Evolutionary conservation across 2,113 vertebrate species (phyloP), one percentile per base, ranked within the genome.

Genomic region (Dromiciops gliroides): DNA sequence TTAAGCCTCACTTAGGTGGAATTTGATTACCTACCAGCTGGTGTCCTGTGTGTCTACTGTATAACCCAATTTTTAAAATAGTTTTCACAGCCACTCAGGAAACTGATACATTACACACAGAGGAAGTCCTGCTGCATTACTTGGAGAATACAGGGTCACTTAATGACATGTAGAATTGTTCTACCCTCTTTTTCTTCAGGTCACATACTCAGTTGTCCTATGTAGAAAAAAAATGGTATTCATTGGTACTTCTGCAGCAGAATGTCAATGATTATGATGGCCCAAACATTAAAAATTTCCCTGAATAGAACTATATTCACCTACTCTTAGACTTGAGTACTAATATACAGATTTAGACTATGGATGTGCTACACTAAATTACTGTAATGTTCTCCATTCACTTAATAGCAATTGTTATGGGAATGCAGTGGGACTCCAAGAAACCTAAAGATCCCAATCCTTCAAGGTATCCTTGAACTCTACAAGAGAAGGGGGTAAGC

Each of bases 41-140:
- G 37, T 0, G 56, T 12, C 9, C 52, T 47, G 10, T 91, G 16
- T 26, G 48, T 92, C 91, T 24, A 52, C 37, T 44, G 89, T 23
- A 48, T 90, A 67, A 37, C 14, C 53, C 51, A 89, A 48, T 94
- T 56, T 83, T 89, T 23, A 48, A 2, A 25, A 37, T 89, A 95
- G n/a, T 67, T 94, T 48, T 50, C 91, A 47, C 90, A 93, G 37
- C 56, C 26, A 92, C 47, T 90, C n/a, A 92, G 52, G 9, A 93
- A 83, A 49, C 24, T n/a, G 25, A 88, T 50, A 2, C 31, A 11
- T 47, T n/a, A 90, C 23, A 4, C 93, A 94, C 0, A 90, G 47
- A 75, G 37, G 9, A 19, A 1, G 1, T 5, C 4, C 37, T n/a
- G 5, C 5, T 75, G 5, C 16, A n/a, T 75, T 37, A n/a, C 37